Conservation (phyloP, 2,797 vertebrate species). For the Anguilla anguilla region DNA sequence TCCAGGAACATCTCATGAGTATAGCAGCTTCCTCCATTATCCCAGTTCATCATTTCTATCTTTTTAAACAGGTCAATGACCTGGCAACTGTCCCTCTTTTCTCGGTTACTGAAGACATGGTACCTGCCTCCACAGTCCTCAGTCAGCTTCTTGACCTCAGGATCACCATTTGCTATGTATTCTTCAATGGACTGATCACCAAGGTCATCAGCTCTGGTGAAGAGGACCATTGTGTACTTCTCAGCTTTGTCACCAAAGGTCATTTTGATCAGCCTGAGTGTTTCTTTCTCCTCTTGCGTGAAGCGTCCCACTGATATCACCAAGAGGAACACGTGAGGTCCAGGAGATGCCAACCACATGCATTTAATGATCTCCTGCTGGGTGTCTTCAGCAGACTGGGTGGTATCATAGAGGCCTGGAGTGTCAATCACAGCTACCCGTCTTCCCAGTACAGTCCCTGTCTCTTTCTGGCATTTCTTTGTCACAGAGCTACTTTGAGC, state of each 20-base stretch:
- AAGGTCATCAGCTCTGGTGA: conserved; percentile 9
- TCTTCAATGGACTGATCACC: not conserved
- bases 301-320: conserved; percentile 11
- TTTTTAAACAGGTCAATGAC: conserved; percentile 2
- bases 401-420: conserved; percentile 46
- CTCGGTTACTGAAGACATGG: conserved; percentile 7
- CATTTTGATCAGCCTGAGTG: not conserved
- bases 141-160: not conserved
- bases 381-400: not conserved
- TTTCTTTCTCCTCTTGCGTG: not conserved
- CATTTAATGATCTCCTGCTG: conserved; percentile 17
- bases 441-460: not conserved
- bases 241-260: not conserved
- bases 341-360: conserved; percentile 14
- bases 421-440: conserved; percentile 38
- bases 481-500: not conserved
- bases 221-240: conserved; percentile 12
- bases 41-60: conserved; percentile 3
- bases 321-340: conserved; percentile 28
- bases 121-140: not conserved
- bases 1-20: conserved; percentile 2
- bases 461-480: not conserved
- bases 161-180: not conserved
- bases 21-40: conserved; percentile 3
- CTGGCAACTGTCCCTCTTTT: not conserved